A percentile compares a stretch with the other conserved stretches of the same genome.
These are phyloP conservation scores for Pyrrhosoma nymphula DNA, from an alignment of 2,888 invertebrate genomes.

Conservation along the genomic window DNA sequence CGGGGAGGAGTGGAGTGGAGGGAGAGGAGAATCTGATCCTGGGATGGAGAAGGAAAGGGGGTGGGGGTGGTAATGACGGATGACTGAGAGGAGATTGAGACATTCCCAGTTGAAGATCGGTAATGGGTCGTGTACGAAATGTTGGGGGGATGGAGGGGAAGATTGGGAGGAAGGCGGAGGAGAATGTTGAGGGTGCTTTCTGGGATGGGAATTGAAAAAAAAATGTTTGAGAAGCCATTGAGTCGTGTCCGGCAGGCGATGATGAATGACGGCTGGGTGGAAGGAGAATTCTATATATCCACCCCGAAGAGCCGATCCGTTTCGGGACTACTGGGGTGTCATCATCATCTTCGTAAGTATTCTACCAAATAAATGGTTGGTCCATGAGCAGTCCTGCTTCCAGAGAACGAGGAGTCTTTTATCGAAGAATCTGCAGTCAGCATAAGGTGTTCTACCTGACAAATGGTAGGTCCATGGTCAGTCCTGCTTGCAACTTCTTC, in stretches of 20 bases:
- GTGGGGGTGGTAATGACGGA: neutral
- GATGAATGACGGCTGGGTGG: neutral
- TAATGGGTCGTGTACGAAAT: neutral
- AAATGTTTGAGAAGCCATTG: neutral
- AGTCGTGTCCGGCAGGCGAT: neutral
- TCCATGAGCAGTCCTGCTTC: too few relatives aligned
- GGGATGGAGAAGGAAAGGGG: neutral
- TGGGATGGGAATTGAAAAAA: neutral
- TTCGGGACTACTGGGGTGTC: neutral
- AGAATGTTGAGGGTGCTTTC: too few relatives aligned
- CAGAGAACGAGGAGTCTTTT: too few relatives aligned
- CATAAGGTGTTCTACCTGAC: too few relatives aligned
- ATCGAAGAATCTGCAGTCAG: too few relatives aligned
- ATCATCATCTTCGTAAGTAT: too few relatives aligned
- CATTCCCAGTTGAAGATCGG: neutral
- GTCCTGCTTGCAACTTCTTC: too few relatives aligned
- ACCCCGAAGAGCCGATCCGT: neutral
- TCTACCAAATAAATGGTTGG: too few relatives aligned
- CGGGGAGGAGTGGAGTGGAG: neutral
- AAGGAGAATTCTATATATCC: neutral
- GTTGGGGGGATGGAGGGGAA: neutral
- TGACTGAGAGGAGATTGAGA: neutral
- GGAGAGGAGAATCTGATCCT: neutral
- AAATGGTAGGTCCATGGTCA: too few relatives aligned
- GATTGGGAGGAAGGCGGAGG: neutral